Evolutionary conservation across 2,888 invertebrate species (phyloP), one percentile per base, ranked within the genome.

Genomic region (Tuta absoluta): DNA sequence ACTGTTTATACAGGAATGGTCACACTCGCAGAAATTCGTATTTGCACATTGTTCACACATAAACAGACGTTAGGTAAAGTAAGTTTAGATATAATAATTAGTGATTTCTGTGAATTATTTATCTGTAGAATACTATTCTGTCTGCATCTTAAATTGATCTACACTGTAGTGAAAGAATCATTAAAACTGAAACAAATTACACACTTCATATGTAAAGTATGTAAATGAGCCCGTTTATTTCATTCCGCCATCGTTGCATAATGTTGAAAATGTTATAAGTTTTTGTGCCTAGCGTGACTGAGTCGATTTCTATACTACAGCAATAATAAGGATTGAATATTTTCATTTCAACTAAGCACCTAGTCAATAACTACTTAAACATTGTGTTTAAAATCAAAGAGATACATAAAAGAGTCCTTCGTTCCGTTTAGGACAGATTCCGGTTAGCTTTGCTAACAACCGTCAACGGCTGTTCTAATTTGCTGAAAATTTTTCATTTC

Each of bases 211-310:
- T 8, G 4, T 33, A 33, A 33, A n/a, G 1, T 53, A 53, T 14
- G 51, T 24, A 53, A 23, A 53, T 23, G 12, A 14, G 24, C 12
- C 10, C 24, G 12, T 11, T 23, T 53, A 53, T 23, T 23, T 23
- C 51, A 53, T 14, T 23, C 51, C 23, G 51, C 14, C 51, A 24
- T 23, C 24, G 23, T 12, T 5, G 23, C 19, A 49, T 24, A n/a
- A 53, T 53, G 51, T 53, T 53, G 51, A 23, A 23, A 53, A 53
- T 53, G 51, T 53, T 53, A 53, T 23, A 24, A 23, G 23, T 23
- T 53, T 53, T 53, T 14, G 21, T 53, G 21, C 21, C 12, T 53
- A 23, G 51, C 51, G 51, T 53, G 51, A 53, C 51, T 24, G 23
- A 4, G 33, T 48, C 19, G 14, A 23, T 53, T 2, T 4, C 23